phyloP scores from a whole-genome alignment of 2,888 invertebrate genomes.

The Acanthosepion pharaonis region DNA sequence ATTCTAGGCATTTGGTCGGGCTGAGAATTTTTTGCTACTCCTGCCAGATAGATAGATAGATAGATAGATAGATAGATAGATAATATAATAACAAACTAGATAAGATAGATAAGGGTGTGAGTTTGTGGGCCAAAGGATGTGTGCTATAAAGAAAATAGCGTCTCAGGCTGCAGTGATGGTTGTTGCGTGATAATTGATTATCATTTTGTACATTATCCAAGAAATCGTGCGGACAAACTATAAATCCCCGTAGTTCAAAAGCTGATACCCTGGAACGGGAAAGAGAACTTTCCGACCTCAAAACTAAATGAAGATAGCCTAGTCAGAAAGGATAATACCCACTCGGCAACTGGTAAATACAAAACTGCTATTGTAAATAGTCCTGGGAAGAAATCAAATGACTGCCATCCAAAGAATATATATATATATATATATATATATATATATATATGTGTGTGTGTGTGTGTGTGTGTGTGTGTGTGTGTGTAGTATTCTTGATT shows the following conservation, averaged over 20 bases:
- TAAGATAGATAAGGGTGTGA: neutral
- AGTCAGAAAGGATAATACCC: neutral
- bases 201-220: neutral
- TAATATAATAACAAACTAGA: neutral
- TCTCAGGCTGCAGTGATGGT: neutral
- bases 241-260: neutral
- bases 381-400: neutral
- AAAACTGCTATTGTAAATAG: neutral
- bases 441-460: too few species aligned
- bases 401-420: neutral
- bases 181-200: neutral
- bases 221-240: neutral
- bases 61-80: too few species aligned
- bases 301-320: too few species aligned
- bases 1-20: too few species aligned
- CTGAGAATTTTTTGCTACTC: too few species aligned
- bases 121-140: neutral
- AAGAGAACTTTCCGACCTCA: neutral
- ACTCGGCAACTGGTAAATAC: neutral
- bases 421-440: too few species aligned
- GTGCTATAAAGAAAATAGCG: neutral
- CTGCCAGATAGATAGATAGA: neutral
- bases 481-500: neutral
- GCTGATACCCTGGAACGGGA: neutral
- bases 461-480: too few species aligned